Evolutionary conservation across 1,140 invertebrate genomes (phyloP).

Genomic region (Paramacrobiotus metropolitanus): DNA sequence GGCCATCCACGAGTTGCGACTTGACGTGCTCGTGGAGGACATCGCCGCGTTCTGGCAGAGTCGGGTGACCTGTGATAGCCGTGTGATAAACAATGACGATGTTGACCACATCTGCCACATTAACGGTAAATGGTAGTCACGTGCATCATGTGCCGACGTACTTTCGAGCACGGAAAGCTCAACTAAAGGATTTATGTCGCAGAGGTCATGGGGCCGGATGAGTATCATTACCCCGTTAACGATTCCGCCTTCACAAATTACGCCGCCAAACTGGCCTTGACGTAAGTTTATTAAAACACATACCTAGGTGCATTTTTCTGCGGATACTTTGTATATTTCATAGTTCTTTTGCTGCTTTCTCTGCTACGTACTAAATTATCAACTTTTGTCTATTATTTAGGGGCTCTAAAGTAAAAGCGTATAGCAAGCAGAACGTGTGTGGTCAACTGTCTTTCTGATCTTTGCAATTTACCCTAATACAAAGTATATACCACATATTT

Average conservation of each 20-base stretch:
- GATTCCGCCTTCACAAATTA: conserved; percentile 23
- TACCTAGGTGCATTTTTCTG: background rate
- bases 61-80: background rate
- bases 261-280: conserved; percentile 13
- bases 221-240: conserved; percentile 17
- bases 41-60: conserved; percentile 24
- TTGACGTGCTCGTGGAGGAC: conserved; percentile 15
- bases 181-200: conserved; percentile 6
- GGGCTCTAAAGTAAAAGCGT: no score
- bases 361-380: background rate
- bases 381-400: background rate
- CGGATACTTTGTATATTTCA: background rate
- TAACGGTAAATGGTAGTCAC: background rate
- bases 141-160: background rate
- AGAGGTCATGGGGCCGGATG: conserved; percentile 24
- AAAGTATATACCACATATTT: no score
- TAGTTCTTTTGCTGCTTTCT: background rate
- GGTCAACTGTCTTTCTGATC: no score
- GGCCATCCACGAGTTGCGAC: conserved; percentile 12
- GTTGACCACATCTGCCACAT: background rate
- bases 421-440: no score
- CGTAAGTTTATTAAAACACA: background rate
- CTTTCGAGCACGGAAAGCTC: no score
- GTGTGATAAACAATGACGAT: no score
- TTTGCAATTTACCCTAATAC: no score